Evolutionary conservation across 1,140 invertebrate genomes (phyloP).

Genomic region (Drosophila mauritiana): DNA sequence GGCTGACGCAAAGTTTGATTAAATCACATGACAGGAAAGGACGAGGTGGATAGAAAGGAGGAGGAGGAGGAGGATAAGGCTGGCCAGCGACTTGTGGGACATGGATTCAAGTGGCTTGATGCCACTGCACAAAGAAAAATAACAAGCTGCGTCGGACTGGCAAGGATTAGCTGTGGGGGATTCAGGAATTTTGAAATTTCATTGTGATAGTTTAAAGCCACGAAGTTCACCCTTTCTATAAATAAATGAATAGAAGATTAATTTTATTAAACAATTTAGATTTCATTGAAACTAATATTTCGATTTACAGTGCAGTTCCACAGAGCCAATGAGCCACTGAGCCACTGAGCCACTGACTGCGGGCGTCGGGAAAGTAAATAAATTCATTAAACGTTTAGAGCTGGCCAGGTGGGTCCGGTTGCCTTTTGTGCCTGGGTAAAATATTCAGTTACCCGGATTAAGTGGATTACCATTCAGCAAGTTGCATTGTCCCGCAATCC

Average conservation of each 20-base stretch:
- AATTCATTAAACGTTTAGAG: constrained; percentile 78
- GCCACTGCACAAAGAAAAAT: constrained; percentile 23
- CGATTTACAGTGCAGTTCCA: constrained; percentile 29
- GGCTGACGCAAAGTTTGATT: constrained; percentile 77
- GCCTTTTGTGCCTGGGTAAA: constrained; percentile 44
- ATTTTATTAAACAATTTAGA: constrained; percentile 35
- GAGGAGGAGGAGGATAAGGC: too few relatives aligned
- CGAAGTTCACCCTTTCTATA: too few relatives aligned
- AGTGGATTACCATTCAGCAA: constrained; percentile 53
- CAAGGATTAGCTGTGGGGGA: too few relatives aligned
- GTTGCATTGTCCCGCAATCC: constrained; percentile 42
- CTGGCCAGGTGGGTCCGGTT: constrained; percentile 43
- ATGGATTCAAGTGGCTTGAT: constrained; percentile 68
- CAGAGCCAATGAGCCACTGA: constrained; percentile 49
- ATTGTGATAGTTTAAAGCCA: too few relatives aligned
- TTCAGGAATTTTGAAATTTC: too few relatives aligned
- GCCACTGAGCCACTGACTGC: constrained; percentile 39
- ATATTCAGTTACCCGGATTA: constrained; percentile 69
- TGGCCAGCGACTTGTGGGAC: constrained; percentile 16
- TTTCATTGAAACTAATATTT: not conserved
- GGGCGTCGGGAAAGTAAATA: constrained; percentile 55
- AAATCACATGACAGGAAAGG: constrained; percentile 62
- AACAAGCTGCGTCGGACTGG: too few relatives aligned
- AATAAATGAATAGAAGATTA: constrained; percentile 4
- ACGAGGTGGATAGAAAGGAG: too few relatives aligned